Conservation (phyloP, 2,888 invertebrate genomes). For the Cordilura impudica region DNA sequence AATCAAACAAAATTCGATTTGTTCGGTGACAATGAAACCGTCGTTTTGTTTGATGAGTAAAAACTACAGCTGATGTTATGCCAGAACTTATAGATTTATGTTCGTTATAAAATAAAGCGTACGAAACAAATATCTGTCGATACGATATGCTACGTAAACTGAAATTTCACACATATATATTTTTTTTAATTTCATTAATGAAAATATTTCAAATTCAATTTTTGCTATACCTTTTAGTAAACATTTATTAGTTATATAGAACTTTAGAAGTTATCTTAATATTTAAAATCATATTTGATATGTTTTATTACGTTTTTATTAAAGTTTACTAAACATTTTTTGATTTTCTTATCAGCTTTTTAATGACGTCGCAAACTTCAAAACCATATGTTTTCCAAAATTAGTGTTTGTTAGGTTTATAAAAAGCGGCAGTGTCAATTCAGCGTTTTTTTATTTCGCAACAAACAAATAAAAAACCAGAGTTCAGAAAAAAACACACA, state of each 20-base stretch:
- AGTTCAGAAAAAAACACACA: too few relatives aligned
- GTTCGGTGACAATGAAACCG: neutral
- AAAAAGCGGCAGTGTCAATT: too few relatives aligned
- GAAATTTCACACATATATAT: slow-evolving; percentile 5
- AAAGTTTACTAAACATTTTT: neutral
- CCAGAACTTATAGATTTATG: neutral
- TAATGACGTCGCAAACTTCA: slow-evolving; percentile 39
- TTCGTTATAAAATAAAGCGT: slow-evolving; percentile 22
- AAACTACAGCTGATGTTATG: neutral
- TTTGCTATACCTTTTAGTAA: slow-evolving; percentile 28
- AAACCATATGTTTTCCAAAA: slow-evolving; percentile 21
- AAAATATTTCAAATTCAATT: neutral
- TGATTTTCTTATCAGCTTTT: neutral
- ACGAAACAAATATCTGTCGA: slow-evolving; percentile 25
- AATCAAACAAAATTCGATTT: neutral
- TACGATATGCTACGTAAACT: slow-evolving; percentile 24
- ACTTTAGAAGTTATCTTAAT: too few relatives aligned
- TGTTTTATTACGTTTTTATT: neutral
- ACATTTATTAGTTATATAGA: slow-evolving; percentile 17
- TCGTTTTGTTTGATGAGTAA: neutral
- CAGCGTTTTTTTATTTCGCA: too few relatives aligned
- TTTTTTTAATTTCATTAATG: too few relatives aligned
- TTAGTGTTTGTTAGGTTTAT: slow-evolving; percentile 30
- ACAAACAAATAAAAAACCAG: too few relatives aligned
- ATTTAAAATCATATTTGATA: neutral